Conservation (phyloP, 2,113 vertebrate genomes). For the Anoplopoma fimbria region DNA sequence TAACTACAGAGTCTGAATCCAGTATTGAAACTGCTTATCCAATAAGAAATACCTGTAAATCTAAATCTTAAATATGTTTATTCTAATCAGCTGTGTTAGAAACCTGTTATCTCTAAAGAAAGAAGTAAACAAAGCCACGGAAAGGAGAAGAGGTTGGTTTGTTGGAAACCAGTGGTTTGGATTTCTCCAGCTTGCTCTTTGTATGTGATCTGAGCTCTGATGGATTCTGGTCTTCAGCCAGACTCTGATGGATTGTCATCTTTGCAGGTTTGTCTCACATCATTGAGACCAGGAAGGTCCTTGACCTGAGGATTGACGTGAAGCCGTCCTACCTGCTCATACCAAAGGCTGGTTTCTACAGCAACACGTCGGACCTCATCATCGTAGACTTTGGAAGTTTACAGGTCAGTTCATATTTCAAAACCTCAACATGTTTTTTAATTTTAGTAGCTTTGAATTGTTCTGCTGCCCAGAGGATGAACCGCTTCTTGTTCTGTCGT, state of each 20-base stretch:
- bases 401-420: constrained; percentile 80
- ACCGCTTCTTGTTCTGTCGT: too few relatives aligned
- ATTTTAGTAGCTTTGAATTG: neutral
- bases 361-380: constrained; percentile 86
- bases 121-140: too few relatives aligned
- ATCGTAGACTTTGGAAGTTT: constrained; percentile 95
- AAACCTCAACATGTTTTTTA: neutral
- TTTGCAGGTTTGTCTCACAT: constrained; percentile 91
- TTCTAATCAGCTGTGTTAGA: too few relatives aligned
- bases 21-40: too few relatives aligned
- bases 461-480: neutral
- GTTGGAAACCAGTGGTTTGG: too few relatives aligned
- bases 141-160: too few relatives aligned
- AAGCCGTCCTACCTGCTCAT: constrained; percentile 95
- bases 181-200: too few relatives aligned
- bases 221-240: neutral
- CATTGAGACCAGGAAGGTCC: constrained; percentile 94
- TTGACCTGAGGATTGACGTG: constrained; percentile 92
- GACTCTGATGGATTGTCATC: neutral
- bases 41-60: too few relatives aligned
- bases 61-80: too few relatives aligned
- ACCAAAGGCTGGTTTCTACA: constrained; percentile 90
- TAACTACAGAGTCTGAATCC: too few relatives aligned
- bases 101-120: too few relatives aligned
- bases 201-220: too few relatives aligned